Base-by-base conservation (phyloP, 2,888 invertebrate genomes). In the Drosophila formosana region DNA sequence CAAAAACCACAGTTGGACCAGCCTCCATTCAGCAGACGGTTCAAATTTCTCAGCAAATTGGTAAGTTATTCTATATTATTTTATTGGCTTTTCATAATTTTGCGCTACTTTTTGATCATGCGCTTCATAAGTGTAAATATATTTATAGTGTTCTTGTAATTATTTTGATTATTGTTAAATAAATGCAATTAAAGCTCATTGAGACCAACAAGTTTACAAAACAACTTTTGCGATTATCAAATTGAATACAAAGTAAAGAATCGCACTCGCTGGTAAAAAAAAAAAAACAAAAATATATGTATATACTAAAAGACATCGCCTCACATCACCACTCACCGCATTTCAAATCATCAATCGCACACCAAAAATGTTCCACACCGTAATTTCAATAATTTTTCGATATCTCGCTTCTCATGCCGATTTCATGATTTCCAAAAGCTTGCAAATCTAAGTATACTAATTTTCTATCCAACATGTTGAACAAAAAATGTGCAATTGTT, bases 111-210 rank as follows among this genome's bases (percentile, higher is more conserved):
- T 76, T 65, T 23, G 43, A 46, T 66, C 66, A 72, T 65, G 64
- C 66, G 83, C 79, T 83, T 78, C 66, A 80, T 72, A 69, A 57
- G 30, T 62, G 45, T 65, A 49, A 37, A 49, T 32, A 53, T 41
- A 47, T 69, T 52, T 47, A 7, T 51, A 50, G 46, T 4, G 43
- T 23, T 47, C 47, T 13, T 65, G 41, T 61, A 45, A 26, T 65
- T 43, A 9, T 66, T 66, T 71, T 26, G 43, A 13, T 72, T 74
- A 61, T 80, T 74, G 25, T 71, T 84, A 69, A 50, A 60, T 25
- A 73, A 88, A 81, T 80, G 87, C 88, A 89, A 89, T 88, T 89
- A 89, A 79, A 89, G 88, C 89, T 80, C 84, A 80, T 80, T 77
- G 73, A 66, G 67, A 68, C 26, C 57, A 71, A 72, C 52, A 71